Evolutionary conservation across 2,113 vertebrate genomes (phyloP).

Genomic region (Cynopterus brachyotis): DNA sequence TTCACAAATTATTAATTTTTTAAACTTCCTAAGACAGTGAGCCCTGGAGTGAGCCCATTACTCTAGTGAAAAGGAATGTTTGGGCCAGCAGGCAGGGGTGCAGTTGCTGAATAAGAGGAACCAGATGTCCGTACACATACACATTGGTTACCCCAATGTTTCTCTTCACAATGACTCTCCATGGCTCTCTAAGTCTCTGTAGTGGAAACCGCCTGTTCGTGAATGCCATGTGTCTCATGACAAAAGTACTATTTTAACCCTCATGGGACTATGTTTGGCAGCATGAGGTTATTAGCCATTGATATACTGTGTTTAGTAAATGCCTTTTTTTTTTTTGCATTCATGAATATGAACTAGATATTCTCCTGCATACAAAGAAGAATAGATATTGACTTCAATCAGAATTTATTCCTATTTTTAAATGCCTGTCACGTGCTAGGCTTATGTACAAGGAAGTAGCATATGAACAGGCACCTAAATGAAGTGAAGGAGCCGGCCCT

Average conservation of each 20-base stretch:
- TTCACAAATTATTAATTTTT: neutral
- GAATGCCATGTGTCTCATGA: neutral
- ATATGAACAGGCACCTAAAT: neutral
- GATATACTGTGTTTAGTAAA: neutral
- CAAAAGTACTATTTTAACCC: neutral
- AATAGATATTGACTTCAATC: neutral
- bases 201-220: neutral
- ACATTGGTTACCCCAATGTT: accelerated
- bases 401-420: neutral
- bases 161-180: no score
- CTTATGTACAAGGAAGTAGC: neutral
- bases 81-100: neutral
- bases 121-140: accelerated
- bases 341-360: neutral
- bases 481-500: neutral
- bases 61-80: neutral
- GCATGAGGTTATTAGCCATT: neutral
- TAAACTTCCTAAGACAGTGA: neutral
- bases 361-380: neutral
- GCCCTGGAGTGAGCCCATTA: neutral
- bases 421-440: neutral
- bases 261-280: neutral
- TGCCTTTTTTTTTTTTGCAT: neutral
- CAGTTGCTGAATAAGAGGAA: neutral
- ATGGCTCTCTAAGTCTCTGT: neutral